phyloP scores from a whole-genome alignment of 2,797 vertebrate genomes.

The Intellagama lesueurii region DNA sequence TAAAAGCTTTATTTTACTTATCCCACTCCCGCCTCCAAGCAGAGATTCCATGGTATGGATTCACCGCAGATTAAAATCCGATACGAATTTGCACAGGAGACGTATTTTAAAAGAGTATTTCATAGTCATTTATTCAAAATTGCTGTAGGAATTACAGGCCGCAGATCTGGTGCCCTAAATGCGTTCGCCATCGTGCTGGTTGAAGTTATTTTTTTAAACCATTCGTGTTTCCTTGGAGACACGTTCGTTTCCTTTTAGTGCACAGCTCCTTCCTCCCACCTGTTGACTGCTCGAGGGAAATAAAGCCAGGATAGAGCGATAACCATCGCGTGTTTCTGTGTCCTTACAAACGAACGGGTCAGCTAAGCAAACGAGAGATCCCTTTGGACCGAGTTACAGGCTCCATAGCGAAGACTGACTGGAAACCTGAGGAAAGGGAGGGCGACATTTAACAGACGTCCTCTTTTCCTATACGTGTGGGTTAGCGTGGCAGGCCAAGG shows the following conservation, averaged over 20 bases:
- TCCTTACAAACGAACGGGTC: accelerated
- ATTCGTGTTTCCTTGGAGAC: background rate
- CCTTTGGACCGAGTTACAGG: accelerated
- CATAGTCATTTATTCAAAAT: background rate
- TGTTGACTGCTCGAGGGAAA: background rate
- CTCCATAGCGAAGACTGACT: accelerated
- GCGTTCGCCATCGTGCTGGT: background rate
- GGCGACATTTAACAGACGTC: too few species aligned
- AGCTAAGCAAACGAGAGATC: accelerated
- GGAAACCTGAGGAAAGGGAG: background rate
- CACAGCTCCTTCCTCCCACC: background rate
- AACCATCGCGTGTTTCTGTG: background rate
- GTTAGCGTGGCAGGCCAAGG: background rate
- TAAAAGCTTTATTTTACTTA: background rate
- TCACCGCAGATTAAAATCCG: background rate
- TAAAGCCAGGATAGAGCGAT: background rate
- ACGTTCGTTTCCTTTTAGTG: background rate
- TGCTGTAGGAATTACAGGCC: background rate
- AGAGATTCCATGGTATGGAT: background rate
- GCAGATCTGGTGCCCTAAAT: background rate
- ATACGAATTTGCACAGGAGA: background rate
- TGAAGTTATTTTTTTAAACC: background rate
- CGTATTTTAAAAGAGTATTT: background rate
- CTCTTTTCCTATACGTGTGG: background rate
- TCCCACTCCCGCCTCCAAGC: too few species aligned